These are phyloP conservation scores for Stenotaenia linearis DNA, from an alignment of 2,888 invertebrate species.

Conservation along the genomic window DNA sequence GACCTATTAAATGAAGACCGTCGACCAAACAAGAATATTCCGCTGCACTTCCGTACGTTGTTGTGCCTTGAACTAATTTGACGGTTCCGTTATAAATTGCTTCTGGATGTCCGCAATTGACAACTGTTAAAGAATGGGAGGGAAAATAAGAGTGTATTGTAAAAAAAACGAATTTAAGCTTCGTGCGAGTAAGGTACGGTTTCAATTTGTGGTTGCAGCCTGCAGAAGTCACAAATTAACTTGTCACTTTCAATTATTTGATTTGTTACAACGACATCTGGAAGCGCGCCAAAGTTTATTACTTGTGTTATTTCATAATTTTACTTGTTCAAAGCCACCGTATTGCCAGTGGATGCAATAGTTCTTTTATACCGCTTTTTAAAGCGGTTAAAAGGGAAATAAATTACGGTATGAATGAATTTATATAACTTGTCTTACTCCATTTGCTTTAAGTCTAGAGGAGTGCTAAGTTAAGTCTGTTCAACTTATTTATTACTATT, in stretches of 20 bases:
- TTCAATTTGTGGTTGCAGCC: background rate
- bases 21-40: slow-evolving; percentile 69
- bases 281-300: background rate
- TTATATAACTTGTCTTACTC: no score
- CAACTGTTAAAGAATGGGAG: slow-evolving; percentile 57
- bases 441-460: no score
- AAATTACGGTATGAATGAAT: no score
- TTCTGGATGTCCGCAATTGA: slow-evolving; percentile 53
- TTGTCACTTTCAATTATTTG: background rate
- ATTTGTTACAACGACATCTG: background rate
- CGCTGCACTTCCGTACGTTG: slow-evolving; percentile 72
- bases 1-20: background rate
- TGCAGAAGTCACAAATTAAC: background rate
- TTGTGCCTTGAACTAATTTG: slow-evolving; percentile 75
- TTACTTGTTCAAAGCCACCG: background rate
- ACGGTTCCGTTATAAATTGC: slow-evolving; percentile 78
- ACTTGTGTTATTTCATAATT: background rate
- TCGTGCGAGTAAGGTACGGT: background rate
- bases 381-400: background rate
- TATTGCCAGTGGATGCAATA: background rate
- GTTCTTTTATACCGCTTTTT: background rate
- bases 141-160: no score
- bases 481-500: no score
- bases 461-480: no score
- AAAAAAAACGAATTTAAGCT: no score